Percentiles rank a stretch among this genome's conserved stretches.
phyloP scores from a whole-genome alignment of 35 echinoderm and acorn worm genomes.

The Anneissia japonica region DNA sequence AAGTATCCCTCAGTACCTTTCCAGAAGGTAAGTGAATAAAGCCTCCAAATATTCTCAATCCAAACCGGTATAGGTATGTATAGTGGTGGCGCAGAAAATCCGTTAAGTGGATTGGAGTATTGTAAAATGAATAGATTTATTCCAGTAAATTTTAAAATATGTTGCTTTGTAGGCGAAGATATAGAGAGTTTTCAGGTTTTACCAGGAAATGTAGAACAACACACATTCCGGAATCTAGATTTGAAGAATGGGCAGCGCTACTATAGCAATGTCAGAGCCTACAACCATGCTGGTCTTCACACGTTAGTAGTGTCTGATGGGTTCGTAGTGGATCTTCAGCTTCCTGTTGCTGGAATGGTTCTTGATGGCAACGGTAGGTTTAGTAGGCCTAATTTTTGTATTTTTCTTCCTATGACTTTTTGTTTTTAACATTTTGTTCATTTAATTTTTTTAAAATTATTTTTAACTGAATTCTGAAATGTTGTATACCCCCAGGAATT shows the following conservation, averaged over 20 bases:
- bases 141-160: too few species aligned
- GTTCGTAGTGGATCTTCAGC: constrained; percentile 8
- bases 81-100: too few species aligned
- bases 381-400: not conserved
- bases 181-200: not conserved
- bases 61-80: too few species aligned
- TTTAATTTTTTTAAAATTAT: too few species aligned
- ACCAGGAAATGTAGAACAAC: not conserved
- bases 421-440: too few species aligned
- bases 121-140: too few species aligned
- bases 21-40: too few species aligned
- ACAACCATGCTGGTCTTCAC: constrained; percentile 26
- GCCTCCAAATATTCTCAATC: too few species aligned
- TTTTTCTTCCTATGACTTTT: not conserved
- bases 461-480: too few species aligned
- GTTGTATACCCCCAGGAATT: too few species aligned
- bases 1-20: too few species aligned
- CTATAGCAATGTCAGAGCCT: constrained; percentile 32
- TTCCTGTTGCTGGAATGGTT: constrained; percentile 12
- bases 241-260: constrained; percentile 16
- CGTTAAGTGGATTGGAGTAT: too few species aligned
- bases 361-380: constrained; percentile 40
- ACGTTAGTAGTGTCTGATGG: constrained; percentile 7
- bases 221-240: not conserved
- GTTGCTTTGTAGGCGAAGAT: constrained; percentile 25